These are phyloP conservation scores for Bungarus multicinctus DNA, from an alignment of 2,113 vertebrate species.

Conservation along the genomic window DNA sequence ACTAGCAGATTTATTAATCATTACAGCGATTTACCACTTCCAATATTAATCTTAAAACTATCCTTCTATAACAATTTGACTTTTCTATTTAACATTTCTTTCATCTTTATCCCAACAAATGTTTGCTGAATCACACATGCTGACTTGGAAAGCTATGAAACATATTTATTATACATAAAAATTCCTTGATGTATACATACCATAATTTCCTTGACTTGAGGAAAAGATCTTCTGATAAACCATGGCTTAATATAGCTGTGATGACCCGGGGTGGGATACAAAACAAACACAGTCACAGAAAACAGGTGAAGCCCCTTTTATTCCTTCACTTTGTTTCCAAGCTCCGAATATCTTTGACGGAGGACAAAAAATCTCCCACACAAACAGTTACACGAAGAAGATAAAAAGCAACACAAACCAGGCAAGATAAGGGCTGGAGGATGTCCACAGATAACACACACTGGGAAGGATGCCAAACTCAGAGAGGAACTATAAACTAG, in stretches of 20 bases:
- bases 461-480: too few relatives aligned
- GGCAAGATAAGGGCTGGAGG: too few relatives aligned
- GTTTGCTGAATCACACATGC: neutral
- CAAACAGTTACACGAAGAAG: too few relatives aligned
- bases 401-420: too few relatives aligned
- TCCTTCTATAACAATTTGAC: neutral
- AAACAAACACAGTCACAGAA: too few relatives aligned
- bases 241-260: neutral
- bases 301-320: too few relatives aligned
- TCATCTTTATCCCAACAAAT: conserved; percentile 33
- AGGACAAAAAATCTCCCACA: too few relatives aligned
- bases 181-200: neutral
- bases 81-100: neutral
- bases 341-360: too few relatives aligned
- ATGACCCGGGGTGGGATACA: too few relatives aligned
- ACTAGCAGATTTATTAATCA: conserved; percentile 29
- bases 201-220: neutral
- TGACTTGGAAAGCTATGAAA: neutral
- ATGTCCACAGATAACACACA: too few relatives aligned
- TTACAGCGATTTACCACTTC: neutral
- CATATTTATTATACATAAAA: neutral
- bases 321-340: too few relatives aligned
- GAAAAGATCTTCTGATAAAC: neutral
- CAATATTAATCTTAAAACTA: conserved; percentile 37
- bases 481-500: too few relatives aligned